A percentile compares a stretch with the other conserved stretches of the same genome.
phyloP scores from a whole-genome alignment of 2,797 vertebrate genomes.

The Cyclopterus lumpus region DNA sequence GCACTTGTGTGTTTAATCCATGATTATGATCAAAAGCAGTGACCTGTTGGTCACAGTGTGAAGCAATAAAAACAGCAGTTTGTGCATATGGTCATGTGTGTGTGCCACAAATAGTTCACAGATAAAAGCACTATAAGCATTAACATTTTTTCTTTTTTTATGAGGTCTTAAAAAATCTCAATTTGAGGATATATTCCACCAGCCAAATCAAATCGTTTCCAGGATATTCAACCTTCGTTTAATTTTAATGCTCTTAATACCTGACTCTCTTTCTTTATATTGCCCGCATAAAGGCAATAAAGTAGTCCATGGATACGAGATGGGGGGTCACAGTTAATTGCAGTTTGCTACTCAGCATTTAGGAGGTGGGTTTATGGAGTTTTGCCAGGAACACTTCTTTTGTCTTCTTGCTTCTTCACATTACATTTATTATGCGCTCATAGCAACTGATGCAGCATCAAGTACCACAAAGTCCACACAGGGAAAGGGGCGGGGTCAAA shows the following conservation, averaged over 20 bases:
- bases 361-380: background rate
- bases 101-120: background rate
- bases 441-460: background rate
- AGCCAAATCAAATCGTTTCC: background rate
- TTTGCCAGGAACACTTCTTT: background rate
- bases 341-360: background rate
- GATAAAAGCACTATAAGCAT: no score
- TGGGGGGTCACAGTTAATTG: background rate
- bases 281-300: background rate
- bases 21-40: constrained; percentile 30
- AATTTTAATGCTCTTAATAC: background rate
- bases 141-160: no score
- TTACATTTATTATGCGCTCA: background rate
- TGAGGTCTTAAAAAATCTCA: background rate
- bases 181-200: background rate
- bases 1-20: constrained; percentile 17
- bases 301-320: background rate
- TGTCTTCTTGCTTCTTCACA: background rate
- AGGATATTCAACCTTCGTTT: background rate
- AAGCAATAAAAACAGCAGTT: background rate
- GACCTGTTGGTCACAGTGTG: background rate
- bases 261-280: background rate
- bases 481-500: background rate
- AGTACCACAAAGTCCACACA: background rate
- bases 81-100: background rate